Evolutionary conservation across 1,140 invertebrate genomes (phyloP).

Genomic region (Camponotus vicinus): DNA sequence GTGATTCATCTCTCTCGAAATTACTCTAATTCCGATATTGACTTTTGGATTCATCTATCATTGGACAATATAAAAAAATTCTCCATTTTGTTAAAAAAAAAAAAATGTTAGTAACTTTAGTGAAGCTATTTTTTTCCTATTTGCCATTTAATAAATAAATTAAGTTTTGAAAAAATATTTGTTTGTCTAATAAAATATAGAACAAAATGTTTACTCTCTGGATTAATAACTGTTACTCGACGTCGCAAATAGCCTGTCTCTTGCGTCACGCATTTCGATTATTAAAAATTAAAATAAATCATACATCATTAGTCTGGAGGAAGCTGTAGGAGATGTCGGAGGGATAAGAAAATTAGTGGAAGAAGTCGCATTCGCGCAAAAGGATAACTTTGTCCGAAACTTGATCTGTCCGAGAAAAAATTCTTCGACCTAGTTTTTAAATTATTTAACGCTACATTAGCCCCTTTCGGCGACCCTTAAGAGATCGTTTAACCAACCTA

Average conservation of each 20-base stretch:
- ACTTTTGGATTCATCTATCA: background rate
- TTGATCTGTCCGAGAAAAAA: conserved; percentile 34
- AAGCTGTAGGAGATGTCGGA: background rate
- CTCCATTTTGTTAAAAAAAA: background rate
- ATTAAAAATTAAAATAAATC: conserved; percentile 10
- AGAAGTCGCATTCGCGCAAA: conserved; percentile 12
- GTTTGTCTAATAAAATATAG: background rate
- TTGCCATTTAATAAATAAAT: background rate
- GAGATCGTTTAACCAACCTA: conserved; percentile 50
- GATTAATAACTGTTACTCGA: conserved; percentile 7
- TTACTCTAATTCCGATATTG: background rate
- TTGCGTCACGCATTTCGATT: background rate
- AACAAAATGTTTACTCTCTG: background rate
- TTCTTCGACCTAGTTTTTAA: conserved; percentile 55
- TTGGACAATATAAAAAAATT: background rate
- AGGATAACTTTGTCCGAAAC: conserved; percentile 30
- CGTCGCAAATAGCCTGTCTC: background rate
- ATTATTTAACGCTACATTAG: conserved; percentile 58
- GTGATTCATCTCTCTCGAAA: no score
- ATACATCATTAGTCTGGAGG: background rate
- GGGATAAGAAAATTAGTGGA: conserved; percentile 20
- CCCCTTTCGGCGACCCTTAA: conserved; percentile 18
- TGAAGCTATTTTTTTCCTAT: background rate
- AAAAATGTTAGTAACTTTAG: background rate
- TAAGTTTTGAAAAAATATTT: background rate